phyloP scores from a whole-genome alignment of 2,888 invertebrate genomes.

The Xestia rhomboidea region DNA sequence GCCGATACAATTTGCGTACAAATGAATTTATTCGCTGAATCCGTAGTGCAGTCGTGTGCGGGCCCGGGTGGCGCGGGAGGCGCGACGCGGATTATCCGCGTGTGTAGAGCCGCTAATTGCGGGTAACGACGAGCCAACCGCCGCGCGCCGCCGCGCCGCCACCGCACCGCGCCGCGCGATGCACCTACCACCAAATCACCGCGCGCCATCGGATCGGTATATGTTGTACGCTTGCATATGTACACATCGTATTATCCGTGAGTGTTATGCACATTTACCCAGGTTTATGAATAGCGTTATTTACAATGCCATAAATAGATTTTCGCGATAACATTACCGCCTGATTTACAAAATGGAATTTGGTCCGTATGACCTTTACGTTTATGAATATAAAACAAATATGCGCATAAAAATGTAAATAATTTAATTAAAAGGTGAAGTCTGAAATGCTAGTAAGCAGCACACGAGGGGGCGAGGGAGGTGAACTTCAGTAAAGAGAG shows the following conservation, averaged over 20 bases:
- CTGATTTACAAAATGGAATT: conserved; percentile 9
- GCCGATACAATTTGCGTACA: conserved; percentile 91
- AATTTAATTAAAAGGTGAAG: conserved; percentile 55
- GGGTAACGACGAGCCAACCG: conserved; percentile 82
- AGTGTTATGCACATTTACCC: not conserved
- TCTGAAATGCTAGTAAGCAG: conserved; percentile 48
- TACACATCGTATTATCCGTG: conserved; percentile 27
- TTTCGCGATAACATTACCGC: not conserved
- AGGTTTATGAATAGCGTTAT: not conserved
- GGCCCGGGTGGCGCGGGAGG: conserved; percentile 67
- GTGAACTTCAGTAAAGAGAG: conserved; percentile 75
- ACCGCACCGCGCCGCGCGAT: conserved; percentile 29
- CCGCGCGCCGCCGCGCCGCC: conserved; percentile 59
- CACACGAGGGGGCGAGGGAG: conserved; percentile 48
- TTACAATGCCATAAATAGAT: not conserved
- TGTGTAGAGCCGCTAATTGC: conserved; percentile 89
- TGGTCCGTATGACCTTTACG: conserved; percentile 10
- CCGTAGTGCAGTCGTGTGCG: conserved; percentile 87
- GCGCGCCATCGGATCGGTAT: conserved; percentile 41
- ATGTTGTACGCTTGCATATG: conserved; percentile 31
- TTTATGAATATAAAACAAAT: conserved; percentile 46
- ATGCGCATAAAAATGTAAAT: conserved; percentile 50
- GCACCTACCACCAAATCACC: conserved; percentile 56
- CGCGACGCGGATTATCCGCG: conserved; percentile 85
- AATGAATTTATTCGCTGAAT: conserved; percentile 90